phyloP scores from a whole-genome alignment of 2,888 invertebrate genomes.

The Epinotia demarniana region DNA sequence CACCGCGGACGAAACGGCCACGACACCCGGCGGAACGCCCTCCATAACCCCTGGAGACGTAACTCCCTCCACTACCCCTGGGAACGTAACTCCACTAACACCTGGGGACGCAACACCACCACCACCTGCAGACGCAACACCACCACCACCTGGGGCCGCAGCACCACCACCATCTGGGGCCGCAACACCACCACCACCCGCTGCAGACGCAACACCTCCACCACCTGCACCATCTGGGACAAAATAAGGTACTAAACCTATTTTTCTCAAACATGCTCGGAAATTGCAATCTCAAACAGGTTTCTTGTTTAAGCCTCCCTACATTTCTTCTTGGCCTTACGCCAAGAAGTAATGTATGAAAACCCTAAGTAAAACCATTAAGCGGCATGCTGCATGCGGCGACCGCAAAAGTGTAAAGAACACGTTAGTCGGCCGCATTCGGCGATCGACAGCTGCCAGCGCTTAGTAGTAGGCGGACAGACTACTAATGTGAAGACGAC shows the following conservation, averaged over 20 bases:
- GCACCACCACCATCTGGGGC: neutral
- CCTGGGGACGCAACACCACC: neutral
- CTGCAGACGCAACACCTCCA: neutral
- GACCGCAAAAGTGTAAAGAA: too few species aligned
- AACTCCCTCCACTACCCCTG: slow-evolving; percentile 44
- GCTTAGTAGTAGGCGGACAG: too few species aligned
- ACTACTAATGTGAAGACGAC: too few species aligned
- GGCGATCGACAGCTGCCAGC: too few species aligned
- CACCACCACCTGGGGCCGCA: slow-evolving; percentile 39
- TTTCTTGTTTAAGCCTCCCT: too few species aligned
- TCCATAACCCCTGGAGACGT: slow-evolving; percentile 4
- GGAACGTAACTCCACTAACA: slow-evolving; percentile 1
- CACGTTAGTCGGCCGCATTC: too few species aligned
- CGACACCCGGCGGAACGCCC: slow-evolving; percentile 5
- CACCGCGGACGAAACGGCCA: neutral
- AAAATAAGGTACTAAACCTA: slow-evolving; percentile 40
- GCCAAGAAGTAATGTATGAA: too few species aligned
- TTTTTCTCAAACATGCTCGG: too few species aligned
- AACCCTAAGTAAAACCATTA: too few species aligned
- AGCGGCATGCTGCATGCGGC: too few species aligned
- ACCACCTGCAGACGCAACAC: neutral
- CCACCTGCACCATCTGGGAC: neutral
- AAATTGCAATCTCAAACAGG: too few species aligned
- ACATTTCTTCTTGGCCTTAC: too few species aligned
- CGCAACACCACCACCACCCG: neutral